These are phyloP conservation scores for Apamea monoglypha DNA, from an alignment of 2,888 invertebrate species.

Conservation along the genomic window DNA sequence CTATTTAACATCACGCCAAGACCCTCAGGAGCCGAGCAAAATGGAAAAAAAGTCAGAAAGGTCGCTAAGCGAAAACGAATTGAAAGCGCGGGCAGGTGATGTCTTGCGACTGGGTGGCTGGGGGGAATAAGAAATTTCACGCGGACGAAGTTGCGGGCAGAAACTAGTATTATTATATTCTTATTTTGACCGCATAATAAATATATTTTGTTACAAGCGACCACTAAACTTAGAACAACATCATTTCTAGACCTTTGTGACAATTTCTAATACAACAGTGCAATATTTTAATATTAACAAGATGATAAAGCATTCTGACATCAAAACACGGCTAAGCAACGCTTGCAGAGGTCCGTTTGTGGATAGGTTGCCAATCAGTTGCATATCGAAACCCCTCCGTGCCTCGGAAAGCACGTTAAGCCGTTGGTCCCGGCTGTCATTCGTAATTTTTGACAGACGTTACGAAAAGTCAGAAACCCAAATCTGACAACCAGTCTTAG, in stretches of 20 bases:
- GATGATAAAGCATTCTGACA: not conserved
- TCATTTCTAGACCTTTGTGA: conserved; percentile 45
- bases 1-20: too few species aligned
- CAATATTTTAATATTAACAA: conserved; percentile 25
- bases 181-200: conserved; percentile 3
- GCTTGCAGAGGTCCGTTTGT: not conserved
- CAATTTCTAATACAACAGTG: conserved; percentile 60
- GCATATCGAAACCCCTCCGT: not conserved
- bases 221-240: conserved; percentile 3
- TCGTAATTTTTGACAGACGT: not conserved
- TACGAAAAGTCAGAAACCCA: not conserved
- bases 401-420: not conserved
- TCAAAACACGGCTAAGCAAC: not conserved
- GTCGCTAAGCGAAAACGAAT: too few species aligned
- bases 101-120: too few species aligned
- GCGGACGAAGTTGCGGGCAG: too few species aligned
- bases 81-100: too few species aligned
- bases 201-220: not conserved
- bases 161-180: not conserved
- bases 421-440: not conserved
- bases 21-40: too few species aligned
- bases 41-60: too few species aligned
- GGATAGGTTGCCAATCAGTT: not conserved
- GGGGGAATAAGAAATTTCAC: too few species aligned
- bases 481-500: not conserved